phyloP scores from a whole-genome alignment of 2,113 vertebrate genomes.

The Isichthys henryi region DNA sequence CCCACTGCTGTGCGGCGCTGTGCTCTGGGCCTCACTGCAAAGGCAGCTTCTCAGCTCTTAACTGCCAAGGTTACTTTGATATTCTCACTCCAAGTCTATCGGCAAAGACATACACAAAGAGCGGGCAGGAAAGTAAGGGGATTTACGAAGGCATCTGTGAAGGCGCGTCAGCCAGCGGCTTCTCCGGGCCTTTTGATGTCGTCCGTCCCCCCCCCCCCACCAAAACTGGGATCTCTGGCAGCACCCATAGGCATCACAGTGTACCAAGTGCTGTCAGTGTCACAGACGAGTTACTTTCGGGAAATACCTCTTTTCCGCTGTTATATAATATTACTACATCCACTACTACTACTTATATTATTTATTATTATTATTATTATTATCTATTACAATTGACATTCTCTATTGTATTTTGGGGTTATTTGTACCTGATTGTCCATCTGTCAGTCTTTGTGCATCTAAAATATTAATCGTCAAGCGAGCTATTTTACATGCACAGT shows the following conservation, averaged over 20 bases:
- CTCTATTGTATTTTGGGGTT: background rate
- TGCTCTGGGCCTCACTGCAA: constrained; percentile 62
- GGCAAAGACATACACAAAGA: constrained; percentile 55
- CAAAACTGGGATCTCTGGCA: constrained; percentile 31
- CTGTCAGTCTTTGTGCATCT: background rate
- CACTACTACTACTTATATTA: background rate
- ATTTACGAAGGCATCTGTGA: constrained; percentile 60
- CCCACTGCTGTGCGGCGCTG: constrained; percentile 49
- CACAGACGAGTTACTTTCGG: constrained; percentile 9
- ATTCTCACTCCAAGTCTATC: constrained; percentile 50
- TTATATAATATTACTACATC: background rate
- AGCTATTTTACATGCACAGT: background rate
- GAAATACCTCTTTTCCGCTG: background rate
- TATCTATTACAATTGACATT: background rate
- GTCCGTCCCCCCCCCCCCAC: background rate
- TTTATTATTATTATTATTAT: background rate
- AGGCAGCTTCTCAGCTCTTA: constrained; percentile 55
- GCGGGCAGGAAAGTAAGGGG: constrained; percentile 30
- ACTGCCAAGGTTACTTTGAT: constrained; percentile 65
- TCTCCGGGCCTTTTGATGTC: constrained; percentile 61
- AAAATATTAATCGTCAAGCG: background rate
- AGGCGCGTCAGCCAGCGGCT: constrained; percentile 54
- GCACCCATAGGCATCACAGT: constrained; percentile 28
- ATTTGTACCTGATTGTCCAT: background rate
- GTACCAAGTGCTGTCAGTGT: constrained; percentile 24